Evolutionary conservation across 2,797 vertebrate genomes (phyloP).

Genomic region (Schizopygopsis malacanthus): DNA sequence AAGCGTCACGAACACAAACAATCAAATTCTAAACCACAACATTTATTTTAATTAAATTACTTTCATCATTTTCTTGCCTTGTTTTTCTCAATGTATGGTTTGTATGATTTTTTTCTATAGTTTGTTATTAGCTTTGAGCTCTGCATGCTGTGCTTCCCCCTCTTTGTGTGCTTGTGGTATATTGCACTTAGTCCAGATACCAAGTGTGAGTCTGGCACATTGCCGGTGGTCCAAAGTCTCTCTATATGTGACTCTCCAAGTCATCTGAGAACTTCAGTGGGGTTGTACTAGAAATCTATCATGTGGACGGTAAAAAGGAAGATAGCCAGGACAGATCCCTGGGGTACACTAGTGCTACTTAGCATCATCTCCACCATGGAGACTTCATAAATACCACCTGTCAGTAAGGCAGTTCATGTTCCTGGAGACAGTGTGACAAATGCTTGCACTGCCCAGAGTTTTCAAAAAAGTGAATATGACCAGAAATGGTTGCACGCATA

Average conservation of each 20-base stretch:
- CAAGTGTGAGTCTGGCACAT: neutral
- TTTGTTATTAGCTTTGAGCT: neutral
- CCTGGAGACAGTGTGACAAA: neutral
- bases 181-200: neutral
- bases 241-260: neutral
- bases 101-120: neutral
- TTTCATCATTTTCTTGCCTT: neutral
- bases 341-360: slow-evolving; percentile 13
- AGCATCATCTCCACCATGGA: slow-evolving; percentile 2
- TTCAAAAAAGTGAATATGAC: neutral
- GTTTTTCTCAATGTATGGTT: neutral
- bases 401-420: slow-evolving; percentile 3
- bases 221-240: neutral
- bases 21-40: neutral
- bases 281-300: neutral
- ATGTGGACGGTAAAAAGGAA: neutral
- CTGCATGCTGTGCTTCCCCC: neutral
- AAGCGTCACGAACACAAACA: too few species aligned
- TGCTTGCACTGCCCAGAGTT: neutral
- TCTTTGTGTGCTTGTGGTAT: neutral
- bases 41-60: neutral
- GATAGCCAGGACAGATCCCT: slow-evolving; percentile 18
- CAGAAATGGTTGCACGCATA: neutral
- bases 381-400: neutral
- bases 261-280: neutral